Evolutionary conservation across 2,113 vertebrate species (phyloP).

Genomic region (Pelecanus crispus): DNA sequence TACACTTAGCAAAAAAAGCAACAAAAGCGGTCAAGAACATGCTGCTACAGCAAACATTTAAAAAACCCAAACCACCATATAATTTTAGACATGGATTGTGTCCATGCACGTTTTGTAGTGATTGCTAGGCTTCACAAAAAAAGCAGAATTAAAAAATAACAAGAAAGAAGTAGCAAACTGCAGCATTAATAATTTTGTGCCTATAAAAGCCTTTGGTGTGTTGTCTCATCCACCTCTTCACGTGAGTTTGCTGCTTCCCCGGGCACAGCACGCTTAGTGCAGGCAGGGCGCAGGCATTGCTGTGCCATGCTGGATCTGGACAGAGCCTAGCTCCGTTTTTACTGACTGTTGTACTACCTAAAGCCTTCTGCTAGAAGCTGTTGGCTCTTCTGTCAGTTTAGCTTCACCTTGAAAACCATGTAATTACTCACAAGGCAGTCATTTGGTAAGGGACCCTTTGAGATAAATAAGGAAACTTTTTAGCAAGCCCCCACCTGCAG

Average conservation of each 20-base stretch:
- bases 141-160: background rate
- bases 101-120: background rate
- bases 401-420: background rate
- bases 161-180: background rate
- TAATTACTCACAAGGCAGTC: background rate
- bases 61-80: background rate
- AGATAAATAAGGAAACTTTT: background rate
- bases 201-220: background rate
- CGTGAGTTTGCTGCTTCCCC: rapidly evolving
- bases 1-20: background rate
- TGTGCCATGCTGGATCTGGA: background rate
- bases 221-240: rapidly evolving
- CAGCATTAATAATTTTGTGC: background rate
- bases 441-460: background rate
- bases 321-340: background rate
- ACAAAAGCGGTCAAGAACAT: background rate
- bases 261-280: rapidly evolving
- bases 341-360: rapidly evolving
- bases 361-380: background rate
- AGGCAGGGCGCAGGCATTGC: background rate
- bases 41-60: background rate
- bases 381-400: background rate
- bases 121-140: background rate
- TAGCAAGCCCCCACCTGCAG: background rate
- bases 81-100: background rate